Conservation (phyloP, 2,113 vertebrate species). For the Ictalurus furcatus region DNA sequence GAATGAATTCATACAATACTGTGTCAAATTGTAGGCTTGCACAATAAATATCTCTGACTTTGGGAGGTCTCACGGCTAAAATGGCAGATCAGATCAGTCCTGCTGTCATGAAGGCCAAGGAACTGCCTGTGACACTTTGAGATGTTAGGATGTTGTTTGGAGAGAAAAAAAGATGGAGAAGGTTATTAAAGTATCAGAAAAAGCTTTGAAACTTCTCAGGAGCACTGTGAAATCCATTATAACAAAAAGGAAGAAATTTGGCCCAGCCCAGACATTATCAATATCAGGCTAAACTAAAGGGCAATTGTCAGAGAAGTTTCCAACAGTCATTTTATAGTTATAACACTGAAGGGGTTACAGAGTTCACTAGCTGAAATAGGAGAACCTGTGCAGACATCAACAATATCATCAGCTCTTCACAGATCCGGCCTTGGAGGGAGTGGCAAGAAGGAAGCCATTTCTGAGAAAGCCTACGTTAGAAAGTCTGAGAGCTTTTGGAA, state of each 20-base stretch:
- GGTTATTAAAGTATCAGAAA: neutral
- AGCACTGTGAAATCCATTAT: neutral
- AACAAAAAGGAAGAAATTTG: neutral
- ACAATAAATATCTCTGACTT: no score
- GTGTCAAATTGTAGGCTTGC: neutral
- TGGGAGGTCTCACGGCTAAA: no score
- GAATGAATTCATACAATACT: neutral
- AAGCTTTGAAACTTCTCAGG: neutral
- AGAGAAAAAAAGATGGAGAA: neutral
- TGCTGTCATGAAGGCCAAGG: neutral
- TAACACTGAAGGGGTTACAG: neutral
- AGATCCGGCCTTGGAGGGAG: conserved; percentile 16
- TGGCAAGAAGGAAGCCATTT: conserved; percentile 4
- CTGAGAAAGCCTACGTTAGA: neutral
- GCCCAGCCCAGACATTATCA: neutral
- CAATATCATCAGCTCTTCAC: neutral
- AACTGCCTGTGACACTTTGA: neutral
- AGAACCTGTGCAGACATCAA: conserved; percentile 24
- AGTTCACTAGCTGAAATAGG: conserved; percentile 8
- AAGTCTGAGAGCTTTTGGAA: conserved; percentile 28
- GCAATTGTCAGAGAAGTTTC: neutral
- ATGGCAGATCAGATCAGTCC: no score
- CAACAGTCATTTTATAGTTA: neutral
- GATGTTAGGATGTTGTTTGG: neutral
- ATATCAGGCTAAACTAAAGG: neutral